Percentiles rank a stretch among this genome's conserved stretches.
Conservation (phyloP, 2,797 vertebrate species). For the Alexandromys oeconomus region DNA sequence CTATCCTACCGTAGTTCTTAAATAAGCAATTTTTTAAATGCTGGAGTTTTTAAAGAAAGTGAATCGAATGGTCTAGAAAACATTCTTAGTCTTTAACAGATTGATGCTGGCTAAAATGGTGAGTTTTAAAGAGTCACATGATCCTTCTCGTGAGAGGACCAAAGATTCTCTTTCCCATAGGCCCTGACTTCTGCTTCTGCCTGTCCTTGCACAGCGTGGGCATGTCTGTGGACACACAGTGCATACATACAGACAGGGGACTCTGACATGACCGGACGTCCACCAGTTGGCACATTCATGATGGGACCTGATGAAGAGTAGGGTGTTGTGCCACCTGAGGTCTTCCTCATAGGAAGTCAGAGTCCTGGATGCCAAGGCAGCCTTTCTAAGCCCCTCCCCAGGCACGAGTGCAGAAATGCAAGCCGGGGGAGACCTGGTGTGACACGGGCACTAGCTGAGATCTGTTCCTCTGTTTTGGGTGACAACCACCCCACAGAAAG, state of each 20-base stretch:
- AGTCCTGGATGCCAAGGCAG: background rate
- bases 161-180: fast-evolving
- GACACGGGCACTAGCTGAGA: background rate
- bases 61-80: background rate
- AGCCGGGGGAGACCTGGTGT: background rate
- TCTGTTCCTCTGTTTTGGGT: background rate
- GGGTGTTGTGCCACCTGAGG: slow-evolving; percentile 61
- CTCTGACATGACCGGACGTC: slow-evolving; percentile 6
- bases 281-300: fast-evolving
- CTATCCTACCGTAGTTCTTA: no score
- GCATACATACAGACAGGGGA: background rate
- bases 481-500: background rate
- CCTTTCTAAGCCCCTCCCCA: slow-evolving; percentile 52
- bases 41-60: background rate
- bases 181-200: fast-evolving
- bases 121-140: background rate
- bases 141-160: background rate
- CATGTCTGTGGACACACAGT: background rate
- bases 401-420: background rate
- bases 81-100: background rate
- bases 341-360: slow-evolving; percentile 4
- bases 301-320: slow-evolving; percentile 51
- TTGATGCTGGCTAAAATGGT: background rate
- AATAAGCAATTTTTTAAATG: background rate
- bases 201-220: background rate